Base-by-base conservation (phyloP, 1,140 invertebrate species). In the Holotrichia oblita region DNA sequence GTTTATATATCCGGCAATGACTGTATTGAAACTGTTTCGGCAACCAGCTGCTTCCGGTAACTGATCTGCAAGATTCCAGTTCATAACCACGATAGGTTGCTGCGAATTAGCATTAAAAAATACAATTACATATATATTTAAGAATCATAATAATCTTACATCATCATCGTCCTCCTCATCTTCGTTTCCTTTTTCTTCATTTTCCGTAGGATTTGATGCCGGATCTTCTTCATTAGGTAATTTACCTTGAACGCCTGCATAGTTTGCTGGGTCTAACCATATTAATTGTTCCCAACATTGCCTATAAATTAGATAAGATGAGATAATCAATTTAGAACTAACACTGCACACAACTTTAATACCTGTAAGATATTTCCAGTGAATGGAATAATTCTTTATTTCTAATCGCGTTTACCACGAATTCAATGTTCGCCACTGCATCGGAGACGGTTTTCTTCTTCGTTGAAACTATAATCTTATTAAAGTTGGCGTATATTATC, bases 331-430 rank as follows among this genome's bases (percentile, higher is more conserved):
- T 55, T n/a, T 55, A 17, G 4, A 55, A n/a, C 14, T n/a, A 4
- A n/a, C 0, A 4, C 14, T 1, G 14, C 0, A 10, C 7, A 44
- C 8, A 4, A 44, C 4, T 6, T n/a, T 55, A 69, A 80, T 81
- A 85, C 84, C 81, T 85, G 75, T 83, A 86, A n/a, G 83, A 85
- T 27, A 87, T 86, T 83, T 98, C 94, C 75, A 99, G 93, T 48
- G 96, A 94, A 85, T 98, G 97, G 87, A 99, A 99, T 40, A 99
- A 86, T 88, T 99, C 97, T 85, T 97, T 97, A 82, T 95, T 94
- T 72, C 93, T 89, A 77, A 99, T 94, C 72, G 94, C 95, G 81
- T 95, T 92, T 22, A 96, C 94, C 76, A 99, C 93, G 86, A 96
- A 99, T 83, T 98, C 93, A 40, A 97, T 92, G 85, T 99, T 99